Conservation (phyloP, 2,113 vertebrate genomes). For the Anguilla japonica region DNA sequence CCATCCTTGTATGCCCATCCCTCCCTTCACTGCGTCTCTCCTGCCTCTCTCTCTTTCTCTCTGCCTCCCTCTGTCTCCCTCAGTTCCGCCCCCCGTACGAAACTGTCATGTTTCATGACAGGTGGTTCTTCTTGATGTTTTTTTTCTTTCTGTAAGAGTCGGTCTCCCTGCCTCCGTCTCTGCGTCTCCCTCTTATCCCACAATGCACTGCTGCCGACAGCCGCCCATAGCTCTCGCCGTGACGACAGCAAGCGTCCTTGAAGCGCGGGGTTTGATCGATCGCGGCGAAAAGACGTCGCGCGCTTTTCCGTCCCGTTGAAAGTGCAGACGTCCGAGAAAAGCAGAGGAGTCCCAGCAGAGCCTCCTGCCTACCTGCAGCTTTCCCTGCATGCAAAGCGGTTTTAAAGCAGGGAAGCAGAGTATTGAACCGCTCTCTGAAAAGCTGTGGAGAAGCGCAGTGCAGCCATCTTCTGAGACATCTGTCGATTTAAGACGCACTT, state of each 20-base stretch:
- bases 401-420: neutral
- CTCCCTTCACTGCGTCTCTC: no score
- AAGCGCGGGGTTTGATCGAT: neutral
- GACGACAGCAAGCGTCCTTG: neutral
- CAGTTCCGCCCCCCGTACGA: neutral
- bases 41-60: neutral
- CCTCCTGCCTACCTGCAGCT: neutral
- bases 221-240: slow-evolving; percentile 7
- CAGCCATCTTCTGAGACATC: no score
- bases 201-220: slow-evolving; percentile 16
- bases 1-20: no score
- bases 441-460: no score
- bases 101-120: neutral
- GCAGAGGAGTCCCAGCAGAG: neutral
- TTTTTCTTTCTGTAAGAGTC: neutral
- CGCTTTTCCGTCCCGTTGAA: neutral
- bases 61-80: neutral
- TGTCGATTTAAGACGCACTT: no score
- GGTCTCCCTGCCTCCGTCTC: neutral
- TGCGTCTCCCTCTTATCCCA: neutral
- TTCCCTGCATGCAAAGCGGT: neutral
- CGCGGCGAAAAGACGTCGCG: neutral
- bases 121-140: neutral
- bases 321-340: neutral
- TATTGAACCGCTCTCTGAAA: neutral